Conservation (phyloP, 2,888 invertebrate species). For the Diarsia rubi region DNA sequence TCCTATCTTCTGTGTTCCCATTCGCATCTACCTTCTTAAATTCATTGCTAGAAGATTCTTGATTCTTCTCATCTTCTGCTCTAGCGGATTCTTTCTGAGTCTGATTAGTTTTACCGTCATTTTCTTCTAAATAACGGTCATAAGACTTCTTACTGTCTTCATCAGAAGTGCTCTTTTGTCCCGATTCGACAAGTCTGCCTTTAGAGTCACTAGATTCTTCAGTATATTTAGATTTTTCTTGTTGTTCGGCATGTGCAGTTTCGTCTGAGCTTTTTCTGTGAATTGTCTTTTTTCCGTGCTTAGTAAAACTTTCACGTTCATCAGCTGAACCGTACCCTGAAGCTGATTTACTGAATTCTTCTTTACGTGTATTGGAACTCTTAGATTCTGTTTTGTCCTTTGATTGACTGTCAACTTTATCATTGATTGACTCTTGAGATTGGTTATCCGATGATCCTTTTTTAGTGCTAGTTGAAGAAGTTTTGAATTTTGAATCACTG, state of each 20-base stretch:
- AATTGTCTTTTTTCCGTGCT: neutral
- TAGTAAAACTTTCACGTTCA: neutral
- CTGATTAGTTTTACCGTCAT: neutral
- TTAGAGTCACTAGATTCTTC: neutral
- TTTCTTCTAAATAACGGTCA: neutral
- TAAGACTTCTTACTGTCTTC: neutral
- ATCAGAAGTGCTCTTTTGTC: neutral
- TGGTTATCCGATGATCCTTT: neutral
- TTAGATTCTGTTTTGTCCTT: neutral
- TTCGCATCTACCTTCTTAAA: neutral
- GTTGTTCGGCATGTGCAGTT: neutral
- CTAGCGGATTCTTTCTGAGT: neutral
- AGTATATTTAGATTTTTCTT: neutral
- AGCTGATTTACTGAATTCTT: neutral
- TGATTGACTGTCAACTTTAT: neutral
- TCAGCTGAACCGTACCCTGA: neutral
- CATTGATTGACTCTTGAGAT: neutral
- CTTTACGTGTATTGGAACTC: neutral
- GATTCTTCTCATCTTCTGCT: neutral
- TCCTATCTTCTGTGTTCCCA: neutral
- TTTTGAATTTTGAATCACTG: neutral
- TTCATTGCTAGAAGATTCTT: neutral
- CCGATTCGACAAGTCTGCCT: neutral
- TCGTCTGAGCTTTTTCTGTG: neutral
- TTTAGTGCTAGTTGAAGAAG: neutral